A percentile compares a stretch with the other conserved stretches of the same genome.
Conservation (phyloP, 2,113 vertebrate genomes). For the Sinocyclocheilus grahami region DNA sequence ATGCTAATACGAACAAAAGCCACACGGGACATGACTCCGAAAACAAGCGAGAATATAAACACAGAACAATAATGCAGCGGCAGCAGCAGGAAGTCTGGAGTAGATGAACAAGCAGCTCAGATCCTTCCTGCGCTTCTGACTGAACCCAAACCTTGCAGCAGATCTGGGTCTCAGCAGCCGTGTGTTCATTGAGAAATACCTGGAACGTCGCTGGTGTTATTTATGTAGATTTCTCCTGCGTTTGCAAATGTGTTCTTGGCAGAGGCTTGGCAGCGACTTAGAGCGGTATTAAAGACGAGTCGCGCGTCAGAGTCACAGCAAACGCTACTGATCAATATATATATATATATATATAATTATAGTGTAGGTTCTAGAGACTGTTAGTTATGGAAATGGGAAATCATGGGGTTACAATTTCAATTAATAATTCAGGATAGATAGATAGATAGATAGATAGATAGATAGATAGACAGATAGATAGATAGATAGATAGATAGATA, state of each 20-base stretch:
- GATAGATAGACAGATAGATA: no score
- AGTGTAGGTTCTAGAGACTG: no score
- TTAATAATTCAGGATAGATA: no score
- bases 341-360: no score
- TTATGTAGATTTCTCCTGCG: not conserved
- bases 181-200: not conserved
- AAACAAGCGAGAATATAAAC: not conserved
- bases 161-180: not conserved
- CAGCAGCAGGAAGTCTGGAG: constrained; percentile 2
- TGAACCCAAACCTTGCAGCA: no score
- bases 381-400: no score
- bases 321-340: no score
- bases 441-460: no score
- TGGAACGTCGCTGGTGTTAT: not conserved
- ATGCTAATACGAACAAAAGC: not conserved
- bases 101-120: constrained; percentile 16
- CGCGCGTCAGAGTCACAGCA: not conserved
- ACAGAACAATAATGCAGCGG: constrained; percentile 16
- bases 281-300: not conserved
- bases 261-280: not conserved
- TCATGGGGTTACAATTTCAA: no score
- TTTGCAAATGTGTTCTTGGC: not conserved
- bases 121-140: constrained; percentile 4
- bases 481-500: no score
- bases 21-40: not conserved